Evolutionary conservation across 2,113 vertebrate genomes (phyloP).

Genomic region (Danionella cerebrum): DNA sequence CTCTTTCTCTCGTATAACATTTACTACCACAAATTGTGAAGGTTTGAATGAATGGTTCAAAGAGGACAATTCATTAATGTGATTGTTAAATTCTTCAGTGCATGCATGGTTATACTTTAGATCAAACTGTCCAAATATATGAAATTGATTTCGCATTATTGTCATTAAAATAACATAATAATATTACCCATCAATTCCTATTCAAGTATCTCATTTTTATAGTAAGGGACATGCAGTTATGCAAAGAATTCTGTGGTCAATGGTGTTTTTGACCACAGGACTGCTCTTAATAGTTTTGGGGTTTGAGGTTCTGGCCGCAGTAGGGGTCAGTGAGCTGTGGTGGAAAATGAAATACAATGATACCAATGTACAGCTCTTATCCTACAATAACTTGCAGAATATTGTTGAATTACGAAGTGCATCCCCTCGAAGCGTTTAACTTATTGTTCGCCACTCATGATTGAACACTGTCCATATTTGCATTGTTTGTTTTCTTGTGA

Average conservation of each 20-base stretch:
- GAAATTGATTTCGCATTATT: background rate
- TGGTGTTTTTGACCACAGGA: constrained; percentile 7
- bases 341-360: background rate
- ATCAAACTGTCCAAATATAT: background rate
- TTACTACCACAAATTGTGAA: constrained; percentile 16
- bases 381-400: background rate
- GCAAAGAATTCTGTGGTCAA: background rate
- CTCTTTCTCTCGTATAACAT: background rate
- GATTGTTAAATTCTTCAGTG: background rate
- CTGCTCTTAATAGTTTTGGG: constrained; percentile 2
- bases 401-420: background rate
- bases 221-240: background rate
- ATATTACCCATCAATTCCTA: no score
- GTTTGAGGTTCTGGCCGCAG: background rate
- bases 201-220: no score
- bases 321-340: constrained; percentile 3
- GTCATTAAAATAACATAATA: no score
- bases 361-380: background rate
- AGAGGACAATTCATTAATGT: background rate
- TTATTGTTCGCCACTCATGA: background rate
- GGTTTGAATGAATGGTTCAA: background rate
- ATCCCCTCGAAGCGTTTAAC: background rate
- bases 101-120: background rate
- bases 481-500: background rate
- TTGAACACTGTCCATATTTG: background rate